These are phyloP conservation scores for Falco concolor DNA, from an alignment of 2,797 vertebrate species.

Conservation along the genomic window DNA sequence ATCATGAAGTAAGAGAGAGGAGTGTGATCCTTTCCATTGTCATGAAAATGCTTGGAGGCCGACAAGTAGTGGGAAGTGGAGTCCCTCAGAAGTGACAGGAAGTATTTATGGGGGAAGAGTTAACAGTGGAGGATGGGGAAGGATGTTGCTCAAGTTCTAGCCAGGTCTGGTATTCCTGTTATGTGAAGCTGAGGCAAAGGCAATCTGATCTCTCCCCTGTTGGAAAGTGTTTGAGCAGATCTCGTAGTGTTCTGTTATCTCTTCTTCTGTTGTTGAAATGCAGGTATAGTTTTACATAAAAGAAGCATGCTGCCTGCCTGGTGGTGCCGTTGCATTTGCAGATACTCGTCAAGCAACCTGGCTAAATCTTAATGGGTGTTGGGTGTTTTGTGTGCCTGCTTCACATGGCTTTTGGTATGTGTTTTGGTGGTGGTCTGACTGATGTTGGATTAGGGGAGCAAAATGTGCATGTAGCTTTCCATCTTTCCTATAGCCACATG, in stretches of 20 bases:
- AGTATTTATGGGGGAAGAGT: background rate
- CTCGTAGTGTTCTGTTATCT: background rate
- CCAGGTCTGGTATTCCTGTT: background rate
- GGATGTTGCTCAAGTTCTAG: background rate
- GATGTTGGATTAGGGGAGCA: background rate
- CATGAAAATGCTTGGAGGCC: background rate
- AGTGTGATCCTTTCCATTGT: background rate
- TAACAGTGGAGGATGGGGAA: background rate
- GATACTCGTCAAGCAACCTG: background rate
- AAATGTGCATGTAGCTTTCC: fast-evolving
- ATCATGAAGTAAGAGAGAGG: background rate
- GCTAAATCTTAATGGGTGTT: background rate
- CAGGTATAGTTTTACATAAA: fast-evolving
- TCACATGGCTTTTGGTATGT: fast-evolving
- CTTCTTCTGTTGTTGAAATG: background rate
- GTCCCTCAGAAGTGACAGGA: background rate
- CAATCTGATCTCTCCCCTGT: background rate
- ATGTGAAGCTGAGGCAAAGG: background rate
- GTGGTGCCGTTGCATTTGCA: background rate
- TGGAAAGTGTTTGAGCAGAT: background rate
- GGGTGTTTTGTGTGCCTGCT: background rate
- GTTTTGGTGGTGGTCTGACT: background rate
- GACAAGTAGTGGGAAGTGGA: background rate
- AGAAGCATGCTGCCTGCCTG: background rate
- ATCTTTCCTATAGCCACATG: fast-evolving